Evolutionary conservation across 1,140 invertebrate species (phyloP).

Genomic region (Ectropis grisescens): DNA sequence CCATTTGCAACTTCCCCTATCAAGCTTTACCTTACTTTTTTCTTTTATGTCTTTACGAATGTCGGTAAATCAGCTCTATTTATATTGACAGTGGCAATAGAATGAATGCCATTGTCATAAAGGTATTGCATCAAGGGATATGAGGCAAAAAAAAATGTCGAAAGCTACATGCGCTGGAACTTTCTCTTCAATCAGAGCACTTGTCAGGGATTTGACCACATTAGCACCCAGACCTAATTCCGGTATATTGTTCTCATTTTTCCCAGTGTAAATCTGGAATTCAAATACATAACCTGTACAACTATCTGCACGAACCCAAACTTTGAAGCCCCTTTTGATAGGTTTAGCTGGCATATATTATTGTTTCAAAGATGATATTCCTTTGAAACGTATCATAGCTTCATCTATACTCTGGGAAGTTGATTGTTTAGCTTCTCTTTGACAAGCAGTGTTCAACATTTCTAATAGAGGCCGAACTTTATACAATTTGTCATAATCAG

Average conservation of each 20-base stretch:
- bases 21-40: too few relatives aligned
- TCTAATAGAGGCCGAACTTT: too few relatives aligned
- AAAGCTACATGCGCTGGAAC: too few relatives aligned
- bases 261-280: background rate
- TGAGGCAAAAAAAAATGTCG: slow-evolving; percentile 3
- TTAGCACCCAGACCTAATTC: background rate
- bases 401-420: slow-evolving; percentile 17
- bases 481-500: slow-evolving; percentile 13
- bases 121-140: too few relatives aligned
- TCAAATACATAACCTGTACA: slow-evolving; percentile 1
- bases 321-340: background rate
- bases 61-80: too few relatives aligned
- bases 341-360: slow-evolving; percentile 13
- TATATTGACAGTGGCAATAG: too few relatives aligned
- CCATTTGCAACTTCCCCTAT: too few relatives aligned
- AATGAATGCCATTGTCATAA: too few relatives aligned
- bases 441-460: slow-evolving; percentile 8
- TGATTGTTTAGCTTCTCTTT: slow-evolving; percentile 8
- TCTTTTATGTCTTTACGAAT: too few relatives aligned
- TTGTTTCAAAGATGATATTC: slow-evolving; percentile 15
- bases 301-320: background rate
- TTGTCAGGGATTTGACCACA: background rate
- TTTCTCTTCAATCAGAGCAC: too few relatives aligned
- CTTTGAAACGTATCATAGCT: slow-evolving; percentile 27
- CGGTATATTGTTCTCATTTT: background rate